Evolutionary conservation across 1,140 invertebrate genomes (phyloP), one percentile per base, ranked within the genome.

Genomic region (Kradibia gibbosae): DNA sequence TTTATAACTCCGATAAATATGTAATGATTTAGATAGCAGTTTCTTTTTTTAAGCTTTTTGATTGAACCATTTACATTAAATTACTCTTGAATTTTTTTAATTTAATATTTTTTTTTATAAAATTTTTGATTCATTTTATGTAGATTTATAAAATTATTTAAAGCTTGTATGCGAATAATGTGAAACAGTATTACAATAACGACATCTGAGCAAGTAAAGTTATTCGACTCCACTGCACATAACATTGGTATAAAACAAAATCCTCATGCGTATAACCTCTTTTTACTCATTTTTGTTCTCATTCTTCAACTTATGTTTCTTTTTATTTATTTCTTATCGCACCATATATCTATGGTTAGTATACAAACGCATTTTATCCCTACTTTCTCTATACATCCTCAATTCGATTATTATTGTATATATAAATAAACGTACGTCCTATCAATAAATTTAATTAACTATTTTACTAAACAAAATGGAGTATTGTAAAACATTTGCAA

Each of bases 321-420:
- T 74, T 74, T 74, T 55, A 74, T 55, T n/a, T 48, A 48, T 34
- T 36, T 34, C 72, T 74, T 74, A 74, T 74, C 50, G 3, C 34
- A 2, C 50, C 11, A 62, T 76, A 31, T 31, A 31, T 28, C 25
- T 31, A 53, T 31, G 7, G 25, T 13, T 11, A 25, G 57, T 31
- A 11, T n/a, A 60, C 57, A 60, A 60, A 31, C 25, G 28, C 25
- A 60, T 60, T 60, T 28, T 31, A 13, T 31, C 28, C n/a, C 10
- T 31, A 60, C 11, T 60, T 60, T 60, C 57, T 31, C 5, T 60
- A 25, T 60, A 55, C 53, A 3, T 31, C 57, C 5, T 60, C 10
- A 31, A 28, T 60, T 60, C 25, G 28, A 31, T 60, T 60, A 25
- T n/a, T 60, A 8, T 60, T 28, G n/a, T 31, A 10, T 11, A 60